These are phyloP conservation scores for Melipona quadrifasciata DNA, from an alignment of 1,140 invertebrate genomes.

Conservation along the genomic window DNA sequence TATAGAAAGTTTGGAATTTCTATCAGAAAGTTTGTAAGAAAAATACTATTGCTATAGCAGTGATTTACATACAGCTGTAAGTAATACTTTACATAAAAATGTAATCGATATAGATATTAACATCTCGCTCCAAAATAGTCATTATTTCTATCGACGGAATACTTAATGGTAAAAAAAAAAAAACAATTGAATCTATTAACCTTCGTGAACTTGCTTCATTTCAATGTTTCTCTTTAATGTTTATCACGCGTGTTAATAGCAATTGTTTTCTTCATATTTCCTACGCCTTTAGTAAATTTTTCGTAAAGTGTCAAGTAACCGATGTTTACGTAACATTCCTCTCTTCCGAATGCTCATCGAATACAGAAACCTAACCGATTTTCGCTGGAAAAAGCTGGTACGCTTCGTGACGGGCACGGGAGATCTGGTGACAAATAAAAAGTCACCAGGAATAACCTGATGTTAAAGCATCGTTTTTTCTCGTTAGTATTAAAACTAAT, in stretches of 20 bases:
- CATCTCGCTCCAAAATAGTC: not conserved
- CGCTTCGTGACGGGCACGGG: too few relatives aligned
- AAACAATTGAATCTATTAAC: not conserved
- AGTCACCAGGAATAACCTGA: not conserved
- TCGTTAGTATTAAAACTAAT: constrained; percentile 11
- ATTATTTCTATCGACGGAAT: not conserved
- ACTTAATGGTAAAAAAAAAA: not conserved
- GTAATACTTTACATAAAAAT: too few relatives aligned
- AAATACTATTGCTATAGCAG: not conserved
- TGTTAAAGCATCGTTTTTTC: not conserved
- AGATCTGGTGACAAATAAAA: not conserved
- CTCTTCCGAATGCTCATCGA: not conserved
- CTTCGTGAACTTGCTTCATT: not conserved
- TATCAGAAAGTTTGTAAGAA: not conserved
- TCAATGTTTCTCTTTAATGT: not conserved
- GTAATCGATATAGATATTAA: not conserved
- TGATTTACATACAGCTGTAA: too few relatives aligned
- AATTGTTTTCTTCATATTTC: not conserved
- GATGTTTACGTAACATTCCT: not conserved
- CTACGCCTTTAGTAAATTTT: not conserved
- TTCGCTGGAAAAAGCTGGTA: not conserved
- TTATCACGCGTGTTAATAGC: too few relatives aligned
- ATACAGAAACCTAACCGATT: not conserved
- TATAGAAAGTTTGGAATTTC: not conserved
- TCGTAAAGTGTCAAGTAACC: not conserved